phyloP scores from a whole-genome alignment of 2,888 invertebrate species.

The Pseudococcus longispinus region DNA sequence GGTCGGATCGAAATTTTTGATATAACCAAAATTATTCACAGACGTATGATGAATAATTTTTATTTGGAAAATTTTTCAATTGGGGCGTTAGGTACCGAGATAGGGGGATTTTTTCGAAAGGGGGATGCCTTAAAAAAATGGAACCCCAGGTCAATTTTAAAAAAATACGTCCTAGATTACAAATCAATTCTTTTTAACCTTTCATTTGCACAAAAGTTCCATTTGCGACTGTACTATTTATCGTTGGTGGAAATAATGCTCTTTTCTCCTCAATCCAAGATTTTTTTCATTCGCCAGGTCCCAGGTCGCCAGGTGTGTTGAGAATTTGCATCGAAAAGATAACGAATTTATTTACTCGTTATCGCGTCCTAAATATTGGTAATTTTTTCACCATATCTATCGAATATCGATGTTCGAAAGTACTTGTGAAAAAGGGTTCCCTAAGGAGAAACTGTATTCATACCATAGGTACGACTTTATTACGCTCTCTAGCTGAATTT shows the following conservation, averaged over 20 bases:
- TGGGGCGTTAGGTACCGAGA: too few relatives aligned
- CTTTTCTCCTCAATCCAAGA: background rate
- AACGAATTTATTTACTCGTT: slow-evolving; percentile 9
- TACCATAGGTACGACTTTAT: background rate
- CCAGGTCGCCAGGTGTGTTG: background rate
- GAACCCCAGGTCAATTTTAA: too few relatives aligned
- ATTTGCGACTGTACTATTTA: too few relatives aligned
- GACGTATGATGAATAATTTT: too few relatives aligned
- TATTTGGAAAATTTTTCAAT: too few relatives aligned
- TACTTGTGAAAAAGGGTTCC: background rate
- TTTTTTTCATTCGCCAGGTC: background rate
- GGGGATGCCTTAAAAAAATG: too few relatives aligned
- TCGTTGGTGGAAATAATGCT: background rate
- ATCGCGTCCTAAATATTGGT: background rate
- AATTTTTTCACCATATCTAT: background rate
- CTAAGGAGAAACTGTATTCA: background rate
- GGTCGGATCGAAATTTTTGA: too few relatives aligned
- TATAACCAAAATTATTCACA: too few relatives aligned
- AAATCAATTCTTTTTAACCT: too few relatives aligned
- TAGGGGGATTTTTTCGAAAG: too few relatives aligned
- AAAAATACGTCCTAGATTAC: too few relatives aligned
- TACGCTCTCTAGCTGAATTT: background rate
- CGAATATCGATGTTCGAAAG: background rate
- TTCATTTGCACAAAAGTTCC: too few relatives aligned
- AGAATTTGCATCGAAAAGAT: background rate